phyloP scores from a whole-genome alignment of 2,113 vertebrate species.

The Gymnobelideus leadbeateri region DNA sequence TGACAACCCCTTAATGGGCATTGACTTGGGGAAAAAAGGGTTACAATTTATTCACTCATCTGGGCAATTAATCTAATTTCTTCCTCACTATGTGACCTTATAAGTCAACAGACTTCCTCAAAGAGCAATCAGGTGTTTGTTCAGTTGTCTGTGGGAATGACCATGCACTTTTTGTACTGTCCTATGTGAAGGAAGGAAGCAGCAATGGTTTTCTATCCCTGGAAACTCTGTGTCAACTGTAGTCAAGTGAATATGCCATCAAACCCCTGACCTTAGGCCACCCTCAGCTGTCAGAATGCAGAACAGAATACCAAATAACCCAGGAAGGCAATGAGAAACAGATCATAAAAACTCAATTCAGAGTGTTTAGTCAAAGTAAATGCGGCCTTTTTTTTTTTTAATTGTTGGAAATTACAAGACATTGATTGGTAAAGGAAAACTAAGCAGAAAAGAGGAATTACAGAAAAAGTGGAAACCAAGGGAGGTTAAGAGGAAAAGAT shows the following conservation, averaged over 20 bases:
- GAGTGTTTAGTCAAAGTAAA: not conserved
- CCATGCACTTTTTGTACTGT: not conserved
- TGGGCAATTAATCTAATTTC: not conserved
- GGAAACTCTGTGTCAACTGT: not conserved
- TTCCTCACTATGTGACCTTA: not conserved
- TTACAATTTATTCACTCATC: not conserved
- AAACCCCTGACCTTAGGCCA: not conserved
- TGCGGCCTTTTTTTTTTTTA: not conserved
- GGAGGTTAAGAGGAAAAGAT: not conserved
- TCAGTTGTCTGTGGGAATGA: not conserved
- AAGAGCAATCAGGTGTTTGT: not conserved
- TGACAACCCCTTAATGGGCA: not conserved
- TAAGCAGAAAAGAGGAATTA: slow-evolving; percentile 30
- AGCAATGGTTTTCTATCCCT: not conserved
- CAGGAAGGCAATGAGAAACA: not conserved
- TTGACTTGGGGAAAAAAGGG: not conserved
- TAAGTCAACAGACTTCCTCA: not conserved
- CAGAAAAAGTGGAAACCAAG: slow-evolving; percentile 41
- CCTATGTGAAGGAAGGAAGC: not conserved
- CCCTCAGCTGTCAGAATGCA: not conserved
- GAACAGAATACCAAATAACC: not conserved
- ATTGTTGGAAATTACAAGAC: slow-evolving; percentile 28
- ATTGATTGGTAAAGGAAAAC: slow-evolving; percentile 47
- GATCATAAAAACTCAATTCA: not conserved
- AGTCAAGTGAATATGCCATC: not conserved